Conservation (phyloP, 2,797 vertebrate genomes). For the Poecilia wingei region DNA sequence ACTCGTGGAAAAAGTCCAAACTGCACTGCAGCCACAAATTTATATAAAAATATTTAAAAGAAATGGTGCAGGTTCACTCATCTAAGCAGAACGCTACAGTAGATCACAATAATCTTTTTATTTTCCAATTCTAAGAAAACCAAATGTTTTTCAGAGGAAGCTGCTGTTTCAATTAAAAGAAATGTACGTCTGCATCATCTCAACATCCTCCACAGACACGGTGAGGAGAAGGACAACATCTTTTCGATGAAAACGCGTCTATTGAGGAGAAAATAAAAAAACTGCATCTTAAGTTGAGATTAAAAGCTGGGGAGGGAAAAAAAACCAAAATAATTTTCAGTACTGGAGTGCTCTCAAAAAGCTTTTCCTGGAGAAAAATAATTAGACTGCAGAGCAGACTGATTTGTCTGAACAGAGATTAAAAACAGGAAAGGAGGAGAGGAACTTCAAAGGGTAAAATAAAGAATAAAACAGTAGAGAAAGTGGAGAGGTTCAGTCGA, state of each 20-base stretch:
- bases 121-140: not conserved
- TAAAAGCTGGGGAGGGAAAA: slow-evolving; percentile 36
- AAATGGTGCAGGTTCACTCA: not conserved
- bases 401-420: slow-evolving; percentile 27
- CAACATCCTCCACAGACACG: not conserved
- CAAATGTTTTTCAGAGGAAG: not conserved
- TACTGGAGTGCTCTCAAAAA: slow-evolving; percentile 28
- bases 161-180: not conserved
- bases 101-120: not conserved
- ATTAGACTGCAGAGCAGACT: slow-evolving; percentile 33
- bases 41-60: not conserved
- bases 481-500: not conserved
- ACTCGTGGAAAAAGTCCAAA: not conserved
- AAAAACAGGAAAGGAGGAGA: not conserved
- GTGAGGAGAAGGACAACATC: not conserved
- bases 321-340: slow-evolving; percentile 11
- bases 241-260: slow-evolving; percentile 2
- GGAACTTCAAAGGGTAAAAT: slow-evolving; percentile 2
- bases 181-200: not conserved
- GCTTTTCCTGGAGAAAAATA: slow-evolving; percentile 28
- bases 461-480: too few species aligned
- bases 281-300: slow-evolving; percentile 34
- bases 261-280: slow-evolving; percentile 19
- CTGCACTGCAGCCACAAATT: not conserved
- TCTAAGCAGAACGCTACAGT: not conserved